Evolutionary conservation across 2,797 vertebrate genomes (phyloP), one percentile per base, ranked within the genome.

Genomic region (Syngnathus acus): DNA sequence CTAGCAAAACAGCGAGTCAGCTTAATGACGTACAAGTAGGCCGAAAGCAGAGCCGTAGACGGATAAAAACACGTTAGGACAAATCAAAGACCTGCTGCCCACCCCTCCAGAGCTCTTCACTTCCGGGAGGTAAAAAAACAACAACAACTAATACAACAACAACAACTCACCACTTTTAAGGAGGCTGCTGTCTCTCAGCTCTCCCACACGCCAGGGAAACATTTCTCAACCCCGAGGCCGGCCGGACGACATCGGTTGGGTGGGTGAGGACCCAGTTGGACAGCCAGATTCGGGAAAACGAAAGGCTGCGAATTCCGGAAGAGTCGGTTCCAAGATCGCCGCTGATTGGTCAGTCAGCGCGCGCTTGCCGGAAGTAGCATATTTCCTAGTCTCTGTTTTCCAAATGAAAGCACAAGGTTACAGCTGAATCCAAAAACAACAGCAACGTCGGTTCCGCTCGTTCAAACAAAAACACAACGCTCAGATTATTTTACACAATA

Each of bases 161-260:
- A 32, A 32, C 26, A 32, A 84, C 90, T 67, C 66, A 91, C 90
- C 87, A 70, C 71, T 71, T 82, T 74, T 81, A 47, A 68, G 70
- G 43, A 72, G 76, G 73, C 70, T 40, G 76, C 43, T 62, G 82
- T 82, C 77, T 86, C 68, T 88, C 77, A 71, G 69, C 76, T 77
- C 76, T 65, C 77, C 77, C 65, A 66, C 69, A 66, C 78, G 65
- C 78, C 65, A 75, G 68, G 69, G 82, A 89, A 79, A 81, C 91
- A 91, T 91, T 84, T 92, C 88, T 80, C 70, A 63, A 32, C 17
- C 16, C 17, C 7, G 40, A 62, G 6, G 21, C 21, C 21, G 42
- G 11, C n/a, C 40, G n/a, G 40, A 23, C 60, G 21, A 26, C 60
- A 16, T 17, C 40, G 21, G 40, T 26, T 13, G 21, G 54, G 8